A percentile compares a stretch with the other conserved stretches of the same genome.
Evolutionary conservation across 2,888 invertebrate genomes (phyloP).

Genomic region (Nipponacmea schrenckii): DNA sequence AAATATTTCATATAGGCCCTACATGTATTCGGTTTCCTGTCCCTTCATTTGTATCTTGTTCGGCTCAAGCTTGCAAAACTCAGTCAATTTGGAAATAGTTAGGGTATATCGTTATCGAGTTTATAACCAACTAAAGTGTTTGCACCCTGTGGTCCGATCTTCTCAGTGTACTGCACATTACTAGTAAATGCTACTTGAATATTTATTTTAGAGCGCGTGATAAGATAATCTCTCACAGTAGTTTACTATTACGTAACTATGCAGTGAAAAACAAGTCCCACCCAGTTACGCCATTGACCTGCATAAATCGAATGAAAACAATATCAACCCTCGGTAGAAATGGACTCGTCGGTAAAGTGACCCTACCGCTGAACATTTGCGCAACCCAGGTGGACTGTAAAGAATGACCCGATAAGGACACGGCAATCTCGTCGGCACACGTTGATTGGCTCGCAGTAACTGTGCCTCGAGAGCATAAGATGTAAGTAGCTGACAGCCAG

Average conservation of each 20-base stretch:
- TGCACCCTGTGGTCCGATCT: too few relatives aligned
- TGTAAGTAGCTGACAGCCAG: neutral
- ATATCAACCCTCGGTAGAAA: neutral
- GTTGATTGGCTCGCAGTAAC: constrained; percentile 14
- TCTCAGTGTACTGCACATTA: too few relatives aligned
- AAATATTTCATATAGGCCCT: too few relatives aligned
- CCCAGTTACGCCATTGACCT: constrained; percentile 9
- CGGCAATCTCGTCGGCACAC: constrained; percentile 7
- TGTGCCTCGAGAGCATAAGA: neutral
- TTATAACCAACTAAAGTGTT: too few relatives aligned
- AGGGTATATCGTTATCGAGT: too few relatives aligned
- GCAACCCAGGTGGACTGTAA: constrained; percentile 15
- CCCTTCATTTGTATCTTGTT: too few relatives aligned
- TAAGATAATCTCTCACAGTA: too few relatives aligned
- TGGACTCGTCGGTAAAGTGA: constrained; percentile 19
- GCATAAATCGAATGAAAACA: neutral
- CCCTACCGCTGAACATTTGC: constrained; percentile 12
- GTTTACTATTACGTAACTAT: constrained; percentile 2
- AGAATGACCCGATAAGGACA: constrained; percentile 21
- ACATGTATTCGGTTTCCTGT: too few relatives aligned
- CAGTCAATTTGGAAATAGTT: too few relatives aligned
- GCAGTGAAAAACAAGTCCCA: neutral
- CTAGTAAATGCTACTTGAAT: too few relatives aligned
- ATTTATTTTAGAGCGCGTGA: too few relatives aligned
- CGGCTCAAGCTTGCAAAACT: too few relatives aligned